These are phyloP conservation scores for Mustelus asterias DNA, from an alignment of 2,113 vertebrate genomes.

Conservation along the genomic window DNA sequence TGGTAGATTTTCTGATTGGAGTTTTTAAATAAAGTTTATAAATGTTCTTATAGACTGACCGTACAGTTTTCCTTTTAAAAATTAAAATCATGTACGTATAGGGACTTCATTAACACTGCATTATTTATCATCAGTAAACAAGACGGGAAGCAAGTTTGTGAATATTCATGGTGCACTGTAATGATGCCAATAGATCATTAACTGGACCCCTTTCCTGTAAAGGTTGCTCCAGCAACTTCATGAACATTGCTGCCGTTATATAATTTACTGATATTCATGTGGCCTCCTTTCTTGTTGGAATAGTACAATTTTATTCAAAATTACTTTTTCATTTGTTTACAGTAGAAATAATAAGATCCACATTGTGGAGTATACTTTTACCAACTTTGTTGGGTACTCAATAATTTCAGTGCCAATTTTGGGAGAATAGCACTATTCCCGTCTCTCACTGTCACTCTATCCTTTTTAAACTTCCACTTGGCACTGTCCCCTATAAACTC, in stretches of 20 bases:
- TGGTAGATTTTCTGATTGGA: not conserved
- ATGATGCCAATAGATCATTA: conserved; percentile 12
- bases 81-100: not conserved
- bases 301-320: not conserved
- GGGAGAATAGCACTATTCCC: not conserved
- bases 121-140: not conserved
- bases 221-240: not conserved
- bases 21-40: not conserved
- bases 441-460: not conserved
- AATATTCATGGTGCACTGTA: conserved; percentile 1
- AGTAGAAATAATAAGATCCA: not conserved
- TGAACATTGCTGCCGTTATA: not conserved
- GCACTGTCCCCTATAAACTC: not conserved
- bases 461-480: not conserved
- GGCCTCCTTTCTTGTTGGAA: not conserved
- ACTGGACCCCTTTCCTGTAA: not conserved
- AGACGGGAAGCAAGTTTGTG: not conserved
- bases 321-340: not conserved
- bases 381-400: not conserved
- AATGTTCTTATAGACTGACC: not conserved
- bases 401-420: not conserved
- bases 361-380: not conserved
- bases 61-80: not conserved
- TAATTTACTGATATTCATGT: not conserved
- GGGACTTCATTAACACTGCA: not conserved